Base-by-base conservation (phyloP, 2,888 invertebrate genomes). In the Dolomedes plantarius region DNA sequence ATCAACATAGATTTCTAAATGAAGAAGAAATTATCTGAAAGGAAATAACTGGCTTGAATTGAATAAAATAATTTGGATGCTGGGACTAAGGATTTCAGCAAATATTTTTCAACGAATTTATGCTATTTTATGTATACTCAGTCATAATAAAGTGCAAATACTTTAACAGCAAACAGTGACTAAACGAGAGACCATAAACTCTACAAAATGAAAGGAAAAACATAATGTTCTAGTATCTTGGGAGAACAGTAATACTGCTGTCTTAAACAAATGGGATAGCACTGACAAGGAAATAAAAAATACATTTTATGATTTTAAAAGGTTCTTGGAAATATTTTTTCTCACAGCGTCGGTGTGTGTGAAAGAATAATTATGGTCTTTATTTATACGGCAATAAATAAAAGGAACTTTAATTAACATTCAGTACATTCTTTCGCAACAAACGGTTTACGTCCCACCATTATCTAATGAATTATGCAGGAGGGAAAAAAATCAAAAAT, bases 381-480 rank as follows among this genome's bases (percentile, higher is more conserved):
- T 74, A 74, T 81, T 68, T 74, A 73, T 74, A 39, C 6, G 67
- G 6, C 62, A 74, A 74, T 74, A 81, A 81, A 81, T 74, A 74
- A 74, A 41, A 16, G 19, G n/a, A 16, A 3, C 13, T 74, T 69
- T 69, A 74, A 81, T 62, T 74, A 74, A 32, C 56, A 69, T 81
- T 68, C 74, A 62, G 39, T 19, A 19, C 28, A n/a, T 71, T 68
- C 56, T 74, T 67, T 41, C 11, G 11, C 32, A 73, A 68, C 29
- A 81, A 81, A 69, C 73, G 50, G 39, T 74, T 27, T 68, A 56
- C 73, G 67, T 68, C 29, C 27, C 29, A 23, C 41, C 36, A n/a
- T 36, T 69, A 56, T 50, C 31, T 69, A 56, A 29, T 69, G 68
- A 81, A 73, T 74, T 67, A 68, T 69, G 68, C 16, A 69, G 27